A percentile compares a stretch with the other conserved stretches of the same genome.
phyloP scores from a whole-genome alignment of 2,797 vertebrate species.

The Pseudochirops corinnae region DNA sequence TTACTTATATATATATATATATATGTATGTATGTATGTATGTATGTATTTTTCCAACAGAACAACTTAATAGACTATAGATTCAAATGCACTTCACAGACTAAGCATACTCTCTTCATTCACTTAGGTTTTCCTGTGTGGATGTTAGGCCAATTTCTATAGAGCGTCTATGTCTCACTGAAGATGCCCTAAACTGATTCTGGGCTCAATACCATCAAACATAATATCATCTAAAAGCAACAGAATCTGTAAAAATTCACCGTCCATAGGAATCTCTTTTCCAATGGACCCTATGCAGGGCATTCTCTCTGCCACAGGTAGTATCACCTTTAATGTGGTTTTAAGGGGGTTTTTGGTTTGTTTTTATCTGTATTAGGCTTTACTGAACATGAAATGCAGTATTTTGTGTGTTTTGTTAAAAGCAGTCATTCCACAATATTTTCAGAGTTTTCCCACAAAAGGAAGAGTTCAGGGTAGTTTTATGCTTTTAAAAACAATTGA shows the following conservation, averaged over 20 bases:
- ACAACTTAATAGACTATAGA: background rate
- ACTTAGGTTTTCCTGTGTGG: background rate
- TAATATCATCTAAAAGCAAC: background rate
- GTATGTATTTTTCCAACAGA: background rate
- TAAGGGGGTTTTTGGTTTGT: background rate
- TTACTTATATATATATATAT: no score
- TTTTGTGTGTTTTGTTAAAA: constrained; percentile 26
- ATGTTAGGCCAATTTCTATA: background rate
- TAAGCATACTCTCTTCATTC: background rate
- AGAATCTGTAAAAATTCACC: background rate
- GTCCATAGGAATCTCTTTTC: background rate
- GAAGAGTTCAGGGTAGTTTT: background rate
- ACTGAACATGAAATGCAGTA: background rate
- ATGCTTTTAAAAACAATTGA: background rate
- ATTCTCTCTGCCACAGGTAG: background rate
- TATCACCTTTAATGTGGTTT: background rate
- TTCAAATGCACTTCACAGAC: background rate
- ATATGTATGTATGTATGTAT: background rate
- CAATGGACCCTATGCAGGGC: background rate
- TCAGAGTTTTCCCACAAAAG: constrained; percentile 2
- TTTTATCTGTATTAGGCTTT: background rate
- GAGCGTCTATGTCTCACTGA: background rate
- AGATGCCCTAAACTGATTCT: background rate
- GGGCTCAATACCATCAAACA: background rate
- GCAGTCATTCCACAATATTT: constrained; percentile 18